Evolutionary conservation across 2,797 vertebrate species (phyloP).

Genomic region (Rhinogobio ventralis): DNA sequence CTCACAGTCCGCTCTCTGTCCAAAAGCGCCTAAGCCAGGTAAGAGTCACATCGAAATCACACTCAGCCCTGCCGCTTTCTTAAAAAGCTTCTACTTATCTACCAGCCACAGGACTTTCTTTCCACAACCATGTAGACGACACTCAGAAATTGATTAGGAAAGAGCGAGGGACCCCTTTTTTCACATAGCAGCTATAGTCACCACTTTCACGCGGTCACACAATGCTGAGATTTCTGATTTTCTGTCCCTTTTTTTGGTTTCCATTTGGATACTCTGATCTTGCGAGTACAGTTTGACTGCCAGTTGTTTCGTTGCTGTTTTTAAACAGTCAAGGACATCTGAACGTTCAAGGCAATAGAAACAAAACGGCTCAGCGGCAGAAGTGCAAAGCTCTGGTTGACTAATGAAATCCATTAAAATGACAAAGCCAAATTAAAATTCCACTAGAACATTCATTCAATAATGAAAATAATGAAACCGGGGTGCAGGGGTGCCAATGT

Average conservation of each 20-base stretch:
- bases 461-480: background rate
- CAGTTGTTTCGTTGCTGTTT: constrained; percentile 30
- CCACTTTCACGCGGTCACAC: constrained; percentile 67
- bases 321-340: constrained; percentile 70
- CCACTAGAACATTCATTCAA: constrained; percentile 9
- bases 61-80: constrained; percentile 70
- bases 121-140: constrained; percentile 74
- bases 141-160: constrained; percentile 78
- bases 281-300: constrained; percentile 72
- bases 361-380: background rate
- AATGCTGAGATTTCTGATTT: constrained; percentile 67
- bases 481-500: background rate
- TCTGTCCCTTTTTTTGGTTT: constrained; percentile 39
- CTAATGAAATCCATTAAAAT: constrained; percentile 29
- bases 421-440: constrained; percentile 23
- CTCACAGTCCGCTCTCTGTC: constrained; percentile 55
- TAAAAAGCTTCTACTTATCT: constrained; percentile 84
- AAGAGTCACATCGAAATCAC: constrained; percentile 73
- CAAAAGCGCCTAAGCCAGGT: constrained; percentile 72
- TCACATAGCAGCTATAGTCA: constrained; percentile 61
- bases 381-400: background rate
- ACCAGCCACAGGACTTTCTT: constrained; percentile 74
- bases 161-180: constrained; percentile 70
- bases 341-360: constrained; percentile 57
- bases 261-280: constrained; percentile 49